Percentiles rank a stretch among this genome's conserved stretches.
Evolutionary conservation across 2,888 invertebrate genomes (phyloP).

Genomic region (Lepidocyrtinus sp.): DNA sequence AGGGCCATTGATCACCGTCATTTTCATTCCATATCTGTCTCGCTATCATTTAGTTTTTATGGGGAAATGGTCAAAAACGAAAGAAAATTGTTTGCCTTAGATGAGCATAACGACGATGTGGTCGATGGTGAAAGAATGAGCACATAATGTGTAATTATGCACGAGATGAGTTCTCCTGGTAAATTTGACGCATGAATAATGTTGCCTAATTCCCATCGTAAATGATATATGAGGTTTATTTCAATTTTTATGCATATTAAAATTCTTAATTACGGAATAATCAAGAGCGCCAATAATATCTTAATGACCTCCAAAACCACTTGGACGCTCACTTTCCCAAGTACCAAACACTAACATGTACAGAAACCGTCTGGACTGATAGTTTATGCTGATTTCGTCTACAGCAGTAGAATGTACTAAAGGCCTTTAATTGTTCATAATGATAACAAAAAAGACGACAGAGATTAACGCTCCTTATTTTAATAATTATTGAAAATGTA

Average conservation of each 20-base stretch:
- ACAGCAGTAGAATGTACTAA: no score
- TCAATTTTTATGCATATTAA: background rate
- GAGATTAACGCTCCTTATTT: background rate
- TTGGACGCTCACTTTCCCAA: no score
- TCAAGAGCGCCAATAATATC: no score
- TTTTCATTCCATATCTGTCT: slow-evolving; percentile 59
- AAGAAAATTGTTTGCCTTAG: slow-evolving; percentile 18
- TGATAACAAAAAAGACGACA: background rate
- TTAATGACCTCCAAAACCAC: no score
- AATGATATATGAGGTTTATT: background rate
- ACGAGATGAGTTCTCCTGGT: slow-evolving; percentile 36
- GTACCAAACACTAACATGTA: no score
- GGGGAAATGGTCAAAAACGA: slow-evolving; percentile 54
- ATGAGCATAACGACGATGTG: background rate
- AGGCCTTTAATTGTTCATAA: background rate
- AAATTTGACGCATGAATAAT: no score
- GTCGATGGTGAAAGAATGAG: background rate
- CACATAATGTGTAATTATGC: slow-evolving; percentile 33
- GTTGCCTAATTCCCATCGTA: background rate
- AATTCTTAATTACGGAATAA: slow-evolving; percentile 4
- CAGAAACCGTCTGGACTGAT: no score
- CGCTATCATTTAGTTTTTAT: slow-evolving; percentile 38
- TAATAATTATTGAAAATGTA: no score
- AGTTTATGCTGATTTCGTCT: no score
- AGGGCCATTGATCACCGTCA: slow-evolving; percentile 58